Evolutionary conservation across 2,888 invertebrate genomes (phyloP), one percentile per base, ranked within the genome.

Genomic region (Arrhopalites spinosus): DNA sequence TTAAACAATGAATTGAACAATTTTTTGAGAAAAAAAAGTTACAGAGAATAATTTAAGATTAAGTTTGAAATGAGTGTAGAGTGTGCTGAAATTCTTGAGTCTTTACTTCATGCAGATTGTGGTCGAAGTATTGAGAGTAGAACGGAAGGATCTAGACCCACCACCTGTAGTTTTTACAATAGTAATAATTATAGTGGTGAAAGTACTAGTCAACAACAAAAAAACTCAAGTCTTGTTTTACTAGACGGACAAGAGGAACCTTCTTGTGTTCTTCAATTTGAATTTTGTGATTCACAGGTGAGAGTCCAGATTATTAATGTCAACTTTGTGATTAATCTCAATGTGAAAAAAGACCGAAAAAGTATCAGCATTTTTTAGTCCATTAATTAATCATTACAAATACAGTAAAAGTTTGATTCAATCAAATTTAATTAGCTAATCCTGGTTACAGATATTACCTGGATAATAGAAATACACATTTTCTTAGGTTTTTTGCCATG

Each of bases 281-380:
- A 72, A 47, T 72, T 72, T 72, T 72, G 61, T 64, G 63, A 63
- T 72, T 72, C 70, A 56, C 78, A 79, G 78, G 79, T 77, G 68
- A 79, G 78, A 73, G n/a, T n/a, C n/a, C n/a, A n/a, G n/a, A n/a
- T n/a, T n/a, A n/a, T n/a, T n/a, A n/a, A n/a, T n/a, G n/a, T n/a
- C n/a, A n/a, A n/a, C n/a, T n/a, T n/a, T n/a, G n/a, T n/a, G n/a
- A n/a, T n/a, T n/a, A n/a, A n/a, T n/a, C n/a, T n/a, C n/a, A n/a
- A n/a, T n/a, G n/a, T n/a, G n/a, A n/a, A n/a, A n/a, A n/a, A n/a
- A n/a, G n/a, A n/a, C n/a, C n/a, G n/a, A n/a, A n/a, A n/a, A n/a
- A n/a, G n/a, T n/a, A n/a, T n/a, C n/a, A n/a, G n/a, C n/a, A n/a
- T n/a, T n/a, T n/a, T n/a, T n/a, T n/a, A n/a, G n/a, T n/a, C n/a